Evolutionary conservation across 2,113 vertebrate species (phyloP), one percentile per base, ranked within the genome.

Genomic region (Channa maculata): DNA sequence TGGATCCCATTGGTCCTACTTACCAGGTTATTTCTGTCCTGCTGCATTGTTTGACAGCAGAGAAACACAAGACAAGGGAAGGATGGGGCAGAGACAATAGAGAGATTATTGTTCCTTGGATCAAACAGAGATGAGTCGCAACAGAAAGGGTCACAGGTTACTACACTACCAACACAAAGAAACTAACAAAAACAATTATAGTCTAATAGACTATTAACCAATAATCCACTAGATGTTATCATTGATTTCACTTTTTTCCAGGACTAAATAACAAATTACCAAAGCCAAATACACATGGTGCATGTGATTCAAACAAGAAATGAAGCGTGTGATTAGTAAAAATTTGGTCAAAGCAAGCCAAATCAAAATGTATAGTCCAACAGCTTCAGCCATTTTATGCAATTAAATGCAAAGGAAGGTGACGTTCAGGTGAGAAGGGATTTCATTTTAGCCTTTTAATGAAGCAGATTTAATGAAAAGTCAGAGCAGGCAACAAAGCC

Each of bases 21-120:
- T 93, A 99, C 97, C 97, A 97, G 86, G 95, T 95, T 98, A 96
- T 99, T 99, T 95, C 96, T 98, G 95, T 98, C 97, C 96, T 99
- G 96, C 96, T 96, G 93, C 86, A 95, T 93, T 91, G 94, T 95
- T 94, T 93, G 89, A 93, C 84, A 94, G 89, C 91, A 94, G 88
- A 93, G 92, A 94, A 88, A 91, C 87, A 94, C 69, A 84, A 90
- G 78, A 93, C 90, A 86, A 82, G 67, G 82, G 84, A 78, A 65
- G 75, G 87, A 73, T 60, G 83, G 83, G 86, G 81, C 44, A 92
- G 90, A 94, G 85, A 94, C 88, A 93, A 93, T 82, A 91, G 72
- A 94, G 75, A 92, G 82, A 86, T 93, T 94, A 94, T 87, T 92
- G 84, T 86, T 93, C 80, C 75, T 90, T 46, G 37, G 78, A 84